A percentile compares a stretch with the other conserved stretches of the same genome.
These are phyloP conservation scores for Channa striata DNA, from an alignment of 2,797 vertebrate species.

Conservation along the genomic window DNA sequence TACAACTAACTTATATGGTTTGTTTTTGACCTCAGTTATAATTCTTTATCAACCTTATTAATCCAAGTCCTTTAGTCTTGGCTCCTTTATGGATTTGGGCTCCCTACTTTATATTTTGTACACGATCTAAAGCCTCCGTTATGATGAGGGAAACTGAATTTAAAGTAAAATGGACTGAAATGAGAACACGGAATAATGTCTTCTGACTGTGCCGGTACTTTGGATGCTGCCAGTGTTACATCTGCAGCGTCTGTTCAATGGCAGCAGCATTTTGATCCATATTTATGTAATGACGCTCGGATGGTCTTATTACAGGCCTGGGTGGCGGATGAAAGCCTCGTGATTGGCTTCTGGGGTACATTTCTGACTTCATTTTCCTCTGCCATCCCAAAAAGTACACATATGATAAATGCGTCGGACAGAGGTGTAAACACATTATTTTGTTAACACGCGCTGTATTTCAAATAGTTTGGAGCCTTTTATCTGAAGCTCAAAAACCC, in stretches of 20 bases:
- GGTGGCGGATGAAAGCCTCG: slow-evolving; percentile 34
- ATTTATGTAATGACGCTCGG: slow-evolving; percentile 35
- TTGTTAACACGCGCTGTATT: slow-evolving; percentile 17
- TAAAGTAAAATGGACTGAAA: background rate
- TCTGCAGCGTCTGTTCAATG: slow-evolving; percentile 40
- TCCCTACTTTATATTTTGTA: too few relatives aligned
- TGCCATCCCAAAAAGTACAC: slow-evolving; percentile 9
- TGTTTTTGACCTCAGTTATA: too few relatives aligned
- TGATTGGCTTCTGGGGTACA: slow-evolving; percentile 16
- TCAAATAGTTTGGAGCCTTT: slow-evolving; percentile 43
- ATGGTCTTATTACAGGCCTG: slow-evolving; percentile 23
- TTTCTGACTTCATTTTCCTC: background rate
- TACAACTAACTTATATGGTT: too few relatives aligned
- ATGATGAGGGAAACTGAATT: background rate
- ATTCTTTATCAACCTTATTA: too few relatives aligned
- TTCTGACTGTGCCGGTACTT: slow-evolving; percentile 20
- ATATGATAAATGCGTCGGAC: slow-evolving; percentile 12
- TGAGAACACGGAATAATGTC: background rate
- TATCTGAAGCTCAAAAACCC: slow-evolving; percentile 26
- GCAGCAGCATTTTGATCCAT: slow-evolving; percentile 28
- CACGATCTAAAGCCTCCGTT: too few relatives aligned
- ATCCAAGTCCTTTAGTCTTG: too few relatives aligned
- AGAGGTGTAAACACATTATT: slow-evolving; percentile 24
- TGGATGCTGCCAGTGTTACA: slow-evolving; percentile 1
- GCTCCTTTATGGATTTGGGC: too few relatives aligned